Evolutionary conservation across 2,113 vertebrate species (phyloP), one percentile per base, ranked within the genome.

Genomic region (Pristiophorus japonicus): DNA sequence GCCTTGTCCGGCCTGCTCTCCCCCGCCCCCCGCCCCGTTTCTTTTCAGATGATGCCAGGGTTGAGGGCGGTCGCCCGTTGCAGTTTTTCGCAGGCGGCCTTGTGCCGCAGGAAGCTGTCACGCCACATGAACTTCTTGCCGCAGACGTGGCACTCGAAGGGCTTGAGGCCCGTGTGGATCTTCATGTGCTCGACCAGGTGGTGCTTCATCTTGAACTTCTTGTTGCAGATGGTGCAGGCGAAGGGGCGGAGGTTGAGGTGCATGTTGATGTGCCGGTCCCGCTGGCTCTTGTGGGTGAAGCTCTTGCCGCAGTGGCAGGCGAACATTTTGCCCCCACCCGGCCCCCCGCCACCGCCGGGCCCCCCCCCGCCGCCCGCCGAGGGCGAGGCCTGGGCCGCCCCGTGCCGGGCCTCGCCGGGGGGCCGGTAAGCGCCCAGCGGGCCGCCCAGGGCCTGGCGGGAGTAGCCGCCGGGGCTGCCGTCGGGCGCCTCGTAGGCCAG

Each of bases 131-230:
- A 99, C 97, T 98, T 98, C 97, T 98, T 98, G 95, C 98, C 98
- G 10, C 99, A 99, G 96, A 98, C 96, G 0, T 97, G 96, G 96
- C 99, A 99, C 97, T 98, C 97, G 93, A 99, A 99, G 11, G 98
- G 99, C 94, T 98, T 98, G 94, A 98, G 98, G 45, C 98, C 98
- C 0, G 98, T 99, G 97, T 99, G 99, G 0, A 98, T 99, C 97
- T 99, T 99, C 98, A 99, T 99, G 97, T 99, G 99, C 97, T 99
- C 98, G 0, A 98, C 99, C 34, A 99, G 98, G 97, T 99, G 99
- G 95, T 99, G 99, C 97, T 99, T 99, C 99, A 99, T 99, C 97
- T 99, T 99, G 97, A 99, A 99, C 96, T 98, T 98, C 96, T 99
- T 99, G 97, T 97, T 97, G 92, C 99, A 99, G 78, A 99, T 98